phyloP scores from a whole-genome alignment of 2,113 vertebrate genomes.

The Colinus virginianus region DNA sequence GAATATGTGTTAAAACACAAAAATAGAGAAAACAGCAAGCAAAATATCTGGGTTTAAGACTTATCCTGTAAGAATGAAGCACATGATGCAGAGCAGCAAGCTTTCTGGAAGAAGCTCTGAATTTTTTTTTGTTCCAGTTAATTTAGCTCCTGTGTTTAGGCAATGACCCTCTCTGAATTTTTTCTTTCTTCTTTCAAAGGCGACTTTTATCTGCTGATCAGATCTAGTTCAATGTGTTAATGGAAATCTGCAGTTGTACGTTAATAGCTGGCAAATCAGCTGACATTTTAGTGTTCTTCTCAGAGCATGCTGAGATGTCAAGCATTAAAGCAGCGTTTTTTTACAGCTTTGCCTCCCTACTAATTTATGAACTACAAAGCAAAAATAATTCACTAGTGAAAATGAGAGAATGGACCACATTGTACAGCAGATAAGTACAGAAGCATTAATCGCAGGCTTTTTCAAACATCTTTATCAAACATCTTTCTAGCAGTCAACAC shows the following conservation, averaged over 20 bases:
- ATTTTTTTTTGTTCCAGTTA: constrained; percentile 2
- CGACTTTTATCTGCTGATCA: not conserved
- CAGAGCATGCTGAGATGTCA: not conserved
- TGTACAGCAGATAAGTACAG: not conserved
- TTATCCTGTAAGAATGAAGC: not conserved
- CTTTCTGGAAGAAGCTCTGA: constrained; percentile 6
- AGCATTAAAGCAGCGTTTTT: constrained; percentile 23
- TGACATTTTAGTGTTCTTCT: constrained; percentile 27
- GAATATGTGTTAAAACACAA: not conserved
- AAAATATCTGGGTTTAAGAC: not conserved
- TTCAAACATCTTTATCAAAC: not conserved
- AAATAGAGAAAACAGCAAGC: not conserved
- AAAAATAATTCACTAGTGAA: constrained; percentile 16
- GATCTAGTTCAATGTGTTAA: constrained; percentile 49
- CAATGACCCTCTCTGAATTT: constrained; percentile 12
- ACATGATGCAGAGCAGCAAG: not conserved
- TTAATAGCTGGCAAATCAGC: constrained; percentile 37
- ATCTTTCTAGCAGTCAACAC: not conserved
- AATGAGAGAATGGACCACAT: not conserved
- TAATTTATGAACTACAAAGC: constrained; percentile 50
- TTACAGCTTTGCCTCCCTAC: constrained; percentile 2
- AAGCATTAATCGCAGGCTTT: not conserved
- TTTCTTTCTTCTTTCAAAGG: constrained; percentile 44
- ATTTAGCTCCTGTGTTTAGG: constrained; percentile 13
- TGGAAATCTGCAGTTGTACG: constrained; percentile 35